phyloP scores from a whole-genome alignment of 2,888 invertebrate genomes.

The Pardosa pseudoannulata region DNA sequence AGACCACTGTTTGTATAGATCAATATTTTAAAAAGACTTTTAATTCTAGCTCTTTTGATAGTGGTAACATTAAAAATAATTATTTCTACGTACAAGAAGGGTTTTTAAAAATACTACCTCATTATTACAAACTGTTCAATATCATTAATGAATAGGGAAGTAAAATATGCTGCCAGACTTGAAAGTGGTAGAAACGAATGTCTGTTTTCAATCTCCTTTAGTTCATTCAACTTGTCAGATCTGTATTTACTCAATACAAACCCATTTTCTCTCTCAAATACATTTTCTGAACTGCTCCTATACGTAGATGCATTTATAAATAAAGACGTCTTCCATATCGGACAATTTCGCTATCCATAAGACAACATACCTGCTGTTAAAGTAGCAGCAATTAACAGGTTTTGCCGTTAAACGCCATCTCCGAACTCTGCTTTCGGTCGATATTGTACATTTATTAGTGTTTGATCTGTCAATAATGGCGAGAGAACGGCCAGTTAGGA shows the following conservation, averaged over 20 bases:
- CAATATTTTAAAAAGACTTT: too few species aligned
- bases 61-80: too few species aligned
- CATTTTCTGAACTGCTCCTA: not conserved
- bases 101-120: too few species aligned
- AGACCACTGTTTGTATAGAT: too few species aligned
- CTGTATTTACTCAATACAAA: not conserved
- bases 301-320: not conserved
- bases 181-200: too few species aligned
- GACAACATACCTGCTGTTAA: not conserved
- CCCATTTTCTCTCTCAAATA: not conserved
- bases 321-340: not conserved
- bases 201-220: too few species aligned
- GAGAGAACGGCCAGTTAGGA: not conserved
- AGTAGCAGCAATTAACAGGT: not conserved
- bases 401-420: not conserved
- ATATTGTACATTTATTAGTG: not conserved
- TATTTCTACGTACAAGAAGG: too few species aligned
- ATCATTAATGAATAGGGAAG: too few species aligned
- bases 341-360: not conserved
- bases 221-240: conserved; percentile 3
- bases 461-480: not conserved
- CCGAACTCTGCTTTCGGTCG: not conserved
- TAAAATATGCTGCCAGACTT: too few species aligned
- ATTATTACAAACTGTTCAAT: too few species aligned
- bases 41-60: too few species aligned